These are phyloP conservation scores for Hippocampus kuda DNA, from an alignment of 2,797 vertebrate species.

Conservation along the genomic window DNA sequence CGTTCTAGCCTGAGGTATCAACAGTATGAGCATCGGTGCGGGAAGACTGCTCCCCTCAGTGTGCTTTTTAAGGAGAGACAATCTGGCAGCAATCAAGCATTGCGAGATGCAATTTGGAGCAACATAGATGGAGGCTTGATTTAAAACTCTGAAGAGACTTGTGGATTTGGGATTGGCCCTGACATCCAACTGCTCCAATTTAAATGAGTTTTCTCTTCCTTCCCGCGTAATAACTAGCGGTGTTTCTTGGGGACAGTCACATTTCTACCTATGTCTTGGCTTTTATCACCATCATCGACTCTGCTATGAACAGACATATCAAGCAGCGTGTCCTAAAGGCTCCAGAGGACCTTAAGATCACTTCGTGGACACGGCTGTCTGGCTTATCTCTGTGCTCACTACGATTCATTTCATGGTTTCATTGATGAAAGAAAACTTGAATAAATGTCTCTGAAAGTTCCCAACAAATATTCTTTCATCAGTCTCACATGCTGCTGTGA, in stretches of 20 bases:
- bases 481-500: background rate
- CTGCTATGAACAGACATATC: conserved; percentile 19
- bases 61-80: conserved; percentile 37
- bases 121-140: conserved; percentile 44
- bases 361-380: background rate
- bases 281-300: conserved; percentile 35
- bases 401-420: background rate
- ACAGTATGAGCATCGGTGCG: conserved; percentile 21
- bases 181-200: conserved; percentile 62
- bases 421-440: background rate
- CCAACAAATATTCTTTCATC: background rate
- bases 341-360: too few relatives aligned
- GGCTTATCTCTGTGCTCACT: background rate
- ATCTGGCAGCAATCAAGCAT: conserved; percentile 48
- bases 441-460: conserved; percentile 17
- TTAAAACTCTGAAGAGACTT: conserved; percentile 42
- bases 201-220: conserved; percentile 59
- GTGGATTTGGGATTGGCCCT: conserved; percentile 45
- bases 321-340: conserved; percentile 16
- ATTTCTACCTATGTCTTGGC: conserved; percentile 36
- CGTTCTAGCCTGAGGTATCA: conserved; percentile 49
- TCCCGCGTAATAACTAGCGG: conserved; percentile 52
- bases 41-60: conserved; percentile 21
- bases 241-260: conserved; percentile 34
- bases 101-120: conserved; percentile 50